Evolutionary conservation across 2,888 invertebrate genomes (phyloP).

Genomic region (Tetropium fuscum): DNA sequence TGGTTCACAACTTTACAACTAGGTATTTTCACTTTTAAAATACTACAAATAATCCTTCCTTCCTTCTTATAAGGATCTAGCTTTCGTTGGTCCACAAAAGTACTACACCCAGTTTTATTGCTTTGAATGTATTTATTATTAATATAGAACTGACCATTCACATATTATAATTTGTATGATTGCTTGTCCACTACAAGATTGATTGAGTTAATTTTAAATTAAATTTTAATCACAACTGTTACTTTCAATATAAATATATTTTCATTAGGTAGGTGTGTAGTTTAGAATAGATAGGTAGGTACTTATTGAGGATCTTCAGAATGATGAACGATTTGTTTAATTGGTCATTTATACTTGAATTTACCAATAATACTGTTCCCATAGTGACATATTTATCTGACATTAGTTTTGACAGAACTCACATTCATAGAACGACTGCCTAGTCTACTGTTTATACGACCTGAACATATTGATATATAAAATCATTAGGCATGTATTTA

Average conservation of each 20-base stretch:
- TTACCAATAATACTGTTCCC: too few species aligned
- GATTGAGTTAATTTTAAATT: constrained; percentile 21
- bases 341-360: too few species aligned
- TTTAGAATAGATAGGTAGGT: background rate
- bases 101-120: constrained; percentile 34
- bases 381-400: too few species aligned
- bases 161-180: constrained; percentile 16
- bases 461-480: too few species aligned
- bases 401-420: too few species aligned
- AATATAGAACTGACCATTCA: constrained; percentile 29
- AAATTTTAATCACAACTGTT: constrained; percentile 25
- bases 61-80: constrained; percentile 41
- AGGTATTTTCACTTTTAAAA: constrained; percentile 37
- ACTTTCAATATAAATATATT: constrained; percentile 16
- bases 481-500: too few species aligned
- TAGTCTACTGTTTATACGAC: too few species aligned
- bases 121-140: constrained; percentile 26
- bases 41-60: constrained; percentile 35
- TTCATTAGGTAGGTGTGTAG: background rate
- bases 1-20: constrained; percentile 12
- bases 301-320: too few species aligned
- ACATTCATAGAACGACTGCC: too few species aligned
- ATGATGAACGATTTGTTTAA: too few species aligned
- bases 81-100: constrained; percentile 44
- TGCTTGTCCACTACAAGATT: background rate